phyloP scores from a whole-genome alignment of 2,113 vertebrate genomes.

The Columbina picui region DNA sequence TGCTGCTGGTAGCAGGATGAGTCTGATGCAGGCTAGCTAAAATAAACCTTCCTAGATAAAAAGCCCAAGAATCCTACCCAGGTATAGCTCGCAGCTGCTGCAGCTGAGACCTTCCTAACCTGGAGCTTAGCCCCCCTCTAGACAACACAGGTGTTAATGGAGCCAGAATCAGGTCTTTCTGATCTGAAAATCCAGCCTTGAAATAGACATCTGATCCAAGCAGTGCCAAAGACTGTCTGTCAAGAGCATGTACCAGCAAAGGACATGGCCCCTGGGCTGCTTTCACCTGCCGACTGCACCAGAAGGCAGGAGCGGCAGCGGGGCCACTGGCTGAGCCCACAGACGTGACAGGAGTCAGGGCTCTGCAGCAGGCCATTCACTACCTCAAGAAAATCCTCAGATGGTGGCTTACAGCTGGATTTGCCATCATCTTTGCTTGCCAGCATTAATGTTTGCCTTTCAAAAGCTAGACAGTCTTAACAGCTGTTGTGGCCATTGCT shows the following conservation, averaged over 20 bases:
- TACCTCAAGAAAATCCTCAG: slow-evolving; percentile 17
- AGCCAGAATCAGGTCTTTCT: background rate
- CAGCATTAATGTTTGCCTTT: background rate
- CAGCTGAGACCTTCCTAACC: background rate
- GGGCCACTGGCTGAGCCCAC: background rate
- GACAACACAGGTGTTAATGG: background rate
- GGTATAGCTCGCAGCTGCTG: background rate
- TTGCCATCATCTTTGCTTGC: slow-evolving; percentile 22
- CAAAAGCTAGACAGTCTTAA: background rate
- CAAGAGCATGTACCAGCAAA: background rate
- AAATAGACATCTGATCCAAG: background rate
- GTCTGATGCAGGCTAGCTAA: background rate
- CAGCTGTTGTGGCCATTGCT: slow-evolving; percentile 25
- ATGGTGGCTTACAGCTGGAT: slow-evolving; percentile 8
- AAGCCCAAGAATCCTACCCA: background rate
- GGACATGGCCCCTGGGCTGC: background rate
- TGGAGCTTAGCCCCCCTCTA: background rate
- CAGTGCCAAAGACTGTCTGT: background rate
- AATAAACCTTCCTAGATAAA: background rate
- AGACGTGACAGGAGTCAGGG: background rate
- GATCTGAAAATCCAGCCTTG: background rate
- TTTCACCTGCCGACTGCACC: background rate
- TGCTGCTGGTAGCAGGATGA: background rate
- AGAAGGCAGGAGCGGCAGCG: background rate
- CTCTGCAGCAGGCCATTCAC: background rate